Base-by-base conservation (phyloP, 2,797 vertebrate genomes). In the Thalassophryne amazonica region DNA sequence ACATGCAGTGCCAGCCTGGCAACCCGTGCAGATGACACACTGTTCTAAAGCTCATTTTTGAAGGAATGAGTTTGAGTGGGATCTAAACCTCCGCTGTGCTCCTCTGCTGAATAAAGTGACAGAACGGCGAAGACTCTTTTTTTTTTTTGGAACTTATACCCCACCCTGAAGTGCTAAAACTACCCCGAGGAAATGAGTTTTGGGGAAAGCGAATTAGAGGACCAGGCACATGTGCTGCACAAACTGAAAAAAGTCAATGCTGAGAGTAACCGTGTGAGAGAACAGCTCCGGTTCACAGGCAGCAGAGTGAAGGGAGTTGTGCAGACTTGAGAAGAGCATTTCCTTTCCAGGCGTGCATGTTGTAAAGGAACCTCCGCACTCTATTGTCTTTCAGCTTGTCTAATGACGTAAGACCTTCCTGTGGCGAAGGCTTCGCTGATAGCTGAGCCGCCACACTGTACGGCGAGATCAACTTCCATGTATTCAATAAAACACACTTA, bases 391-490 rank as follows among this genome's bases (percentile, higher is more conserved):
- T 48, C 42, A 37, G 76, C 48, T 70, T 51, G 49, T 37, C 37
- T 52, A 7, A 68, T 87, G 74, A 78, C 69, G 75, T 60, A 37
- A 62, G 25, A 22, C 63, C 73, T 86, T 89, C 84, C 83, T 89
- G 86, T 78, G 77, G 73, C 74, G 78, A 86, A 83, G 82, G 77
- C 73, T 77, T 58, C 53, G 61, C 67, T 78, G 80, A 82, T 76
- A 81, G 80, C 65, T 32, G 31, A 5, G 75, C 64, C 52, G 36
- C 64, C 74, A 41, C 76, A 51, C 73, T 65, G 68, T 43, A 61
- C 46, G 18, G 18, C 58, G 83, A 76, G 71, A 74, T 78, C 65
- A 79, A 84, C 78, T 80, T 86, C 83, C 80, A 71, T 63, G 62
- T 80, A 84, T 86, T 86, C 77, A 84, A 49, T 69, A 74, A 78